Conservation (phyloP, 2,797 vertebrate species). For the Kryptopterus vitreolus region DNA sequence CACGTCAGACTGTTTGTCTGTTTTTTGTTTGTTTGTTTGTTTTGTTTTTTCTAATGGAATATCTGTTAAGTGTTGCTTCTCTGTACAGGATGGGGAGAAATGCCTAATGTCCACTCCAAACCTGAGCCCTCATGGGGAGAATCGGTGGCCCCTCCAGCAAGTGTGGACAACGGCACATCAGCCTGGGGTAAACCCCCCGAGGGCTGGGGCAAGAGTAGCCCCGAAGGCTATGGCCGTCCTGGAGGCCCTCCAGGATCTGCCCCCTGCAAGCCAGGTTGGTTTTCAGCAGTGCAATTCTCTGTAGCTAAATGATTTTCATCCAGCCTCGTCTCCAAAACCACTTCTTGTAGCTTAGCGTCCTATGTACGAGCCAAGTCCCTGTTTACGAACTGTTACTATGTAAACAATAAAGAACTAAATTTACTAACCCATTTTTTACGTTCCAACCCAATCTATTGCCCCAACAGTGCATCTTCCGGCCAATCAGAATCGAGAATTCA, state of each 20-base stretch:
- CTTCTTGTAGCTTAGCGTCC: no score
- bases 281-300: background rate
- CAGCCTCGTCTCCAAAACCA: no score
- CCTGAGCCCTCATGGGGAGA: constrained; percentile 91
- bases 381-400: no score
- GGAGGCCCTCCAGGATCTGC: constrained; percentile 75
- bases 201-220: constrained; percentile 79
- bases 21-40: no score
- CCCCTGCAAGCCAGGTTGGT: constrained; percentile 90
- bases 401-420: background rate
- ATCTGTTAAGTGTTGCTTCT: background rate
- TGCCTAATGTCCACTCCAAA: constrained; percentile 88
- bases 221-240: constrained; percentile 82
- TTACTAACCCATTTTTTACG: background rate
- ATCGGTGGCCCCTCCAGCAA: constrained; percentile 82
- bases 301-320: background rate
- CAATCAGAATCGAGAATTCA: background rate
- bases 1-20: no score
- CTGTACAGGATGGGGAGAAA: constrained; percentile 88
- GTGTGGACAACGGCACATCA: constrained; percentile 94
- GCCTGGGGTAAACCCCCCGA: constrained; percentile 88
- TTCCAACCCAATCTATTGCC: background rate
- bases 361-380: no score
- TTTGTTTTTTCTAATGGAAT: no score
- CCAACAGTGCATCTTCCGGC: background rate